phyloP scores from a whole-genome alignment of 2,797 vertebrate genomes.

The Thalassophryne amazonica region DNA sequence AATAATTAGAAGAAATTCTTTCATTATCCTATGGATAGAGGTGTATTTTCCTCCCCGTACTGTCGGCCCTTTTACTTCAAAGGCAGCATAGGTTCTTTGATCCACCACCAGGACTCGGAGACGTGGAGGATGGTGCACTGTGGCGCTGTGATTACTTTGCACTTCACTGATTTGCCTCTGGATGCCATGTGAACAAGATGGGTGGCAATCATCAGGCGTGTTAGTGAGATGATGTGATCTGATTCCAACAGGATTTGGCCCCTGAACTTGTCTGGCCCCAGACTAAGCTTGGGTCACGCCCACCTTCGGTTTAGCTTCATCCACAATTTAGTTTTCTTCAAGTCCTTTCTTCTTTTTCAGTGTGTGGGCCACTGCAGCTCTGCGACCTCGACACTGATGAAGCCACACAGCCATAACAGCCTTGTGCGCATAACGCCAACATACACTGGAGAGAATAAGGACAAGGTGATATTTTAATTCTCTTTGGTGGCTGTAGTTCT shows the following conservation, averaged over 20 bases:
- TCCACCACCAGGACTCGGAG: conserved; percentile 51
- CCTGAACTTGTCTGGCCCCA: conserved; percentile 38
- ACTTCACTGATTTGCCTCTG: conserved; percentile 44
- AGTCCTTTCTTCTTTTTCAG: conserved; percentile 31
- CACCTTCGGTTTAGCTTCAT: conserved; percentile 31
- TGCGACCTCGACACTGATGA: conserved; percentile 38
- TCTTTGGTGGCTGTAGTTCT: conserved; percentile 24
- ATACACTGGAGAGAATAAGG: conserved; percentile 20
- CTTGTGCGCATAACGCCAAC: conserved; percentile 5
- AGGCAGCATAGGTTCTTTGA: conserved; percentile 63
- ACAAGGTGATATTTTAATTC: conserved; percentile 52
- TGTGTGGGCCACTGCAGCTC: conserved; percentile 53
- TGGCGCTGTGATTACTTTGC: conserved; percentile 47
- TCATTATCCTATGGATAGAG: conserved; percentile 68
- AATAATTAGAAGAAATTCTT: conserved; percentile 76
- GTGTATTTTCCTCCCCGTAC: conserved; percentile 45
- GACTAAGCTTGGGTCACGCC: conserved; percentile 56
- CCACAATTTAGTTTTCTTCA: conserved; percentile 24
- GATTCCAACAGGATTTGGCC: conserved; percentile 56
- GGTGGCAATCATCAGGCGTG: conserved; percentile 55
- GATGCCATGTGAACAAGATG: conserved; percentile 54
- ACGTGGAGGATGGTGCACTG: conserved; percentile 27
- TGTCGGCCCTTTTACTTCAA: conserved; percentile 60
- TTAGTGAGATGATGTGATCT: conserved; percentile 60
- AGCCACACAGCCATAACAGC: conserved; percentile 9